Percentiles rank a stretch among this genome's conserved stretches.
These are phyloP conservation scores for Acanthosepion esculentum DNA, from an alignment of 2,888 invertebrate species.

Conservation along the genomic window DNA sequence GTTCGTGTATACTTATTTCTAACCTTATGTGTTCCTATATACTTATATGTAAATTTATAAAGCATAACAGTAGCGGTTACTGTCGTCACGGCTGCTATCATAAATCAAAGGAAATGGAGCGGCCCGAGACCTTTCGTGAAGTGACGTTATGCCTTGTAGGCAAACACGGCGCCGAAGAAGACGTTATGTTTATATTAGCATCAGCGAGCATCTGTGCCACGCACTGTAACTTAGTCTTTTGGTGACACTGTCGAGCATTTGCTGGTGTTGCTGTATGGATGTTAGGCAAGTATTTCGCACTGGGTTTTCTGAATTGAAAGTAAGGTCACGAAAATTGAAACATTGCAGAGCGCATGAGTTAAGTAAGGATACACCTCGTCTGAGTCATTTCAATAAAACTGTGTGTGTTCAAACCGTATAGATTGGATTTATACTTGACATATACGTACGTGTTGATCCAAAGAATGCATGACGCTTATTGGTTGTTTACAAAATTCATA, in stretches of 20 bases:
- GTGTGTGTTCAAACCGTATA: too few relatives aligned
- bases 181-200: neutral
- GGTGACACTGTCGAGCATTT: neutral
- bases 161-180: neutral
- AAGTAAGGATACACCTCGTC: too few relatives aligned
- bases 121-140: neutral
- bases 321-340: neutral
- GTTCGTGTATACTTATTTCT: too few relatives aligned
- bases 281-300: neutral
- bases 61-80: neutral
- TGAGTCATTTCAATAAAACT: too few relatives aligned
- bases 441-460: too few relatives aligned
- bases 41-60: too few relatives aligned
- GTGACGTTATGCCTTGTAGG: neutral
- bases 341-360: neutral
- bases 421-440: too few relatives aligned
- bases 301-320: neutral
- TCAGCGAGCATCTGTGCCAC: neutral
- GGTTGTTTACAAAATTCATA: too few relatives aligned
- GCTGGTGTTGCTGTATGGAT: neutral
- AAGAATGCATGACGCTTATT: too few relatives aligned
- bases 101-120: neutral
- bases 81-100: neutral
- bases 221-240: neutral
- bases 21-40: too few relatives aligned